Conservation (phyloP, 2,797 vertebrate genomes). For the Babyrousa celebensis region DNA sequence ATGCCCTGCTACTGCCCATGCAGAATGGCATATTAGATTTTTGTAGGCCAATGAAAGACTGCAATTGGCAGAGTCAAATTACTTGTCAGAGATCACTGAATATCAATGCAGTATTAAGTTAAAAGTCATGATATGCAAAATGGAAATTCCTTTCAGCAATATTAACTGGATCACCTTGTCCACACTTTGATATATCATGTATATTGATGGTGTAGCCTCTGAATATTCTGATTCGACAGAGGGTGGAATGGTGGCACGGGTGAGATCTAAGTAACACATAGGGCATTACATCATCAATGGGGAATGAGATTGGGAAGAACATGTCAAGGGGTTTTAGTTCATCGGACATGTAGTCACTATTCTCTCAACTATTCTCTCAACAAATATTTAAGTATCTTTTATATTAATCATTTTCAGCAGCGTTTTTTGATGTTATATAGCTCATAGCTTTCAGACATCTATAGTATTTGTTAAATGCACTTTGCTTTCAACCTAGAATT, state of each 20-base stretch:
- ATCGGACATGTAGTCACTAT: neutral
- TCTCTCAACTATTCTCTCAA: constrained; percentile 39
- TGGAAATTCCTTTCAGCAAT: constrained; percentile 57
- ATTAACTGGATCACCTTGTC: constrained; percentile 52
- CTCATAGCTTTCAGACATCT: neutral
- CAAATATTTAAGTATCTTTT: neutral
- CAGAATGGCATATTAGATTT: neutral
- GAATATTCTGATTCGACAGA: constrained; percentile 13
- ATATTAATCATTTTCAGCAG: neutral
- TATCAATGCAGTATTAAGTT: constrained; percentile 56
- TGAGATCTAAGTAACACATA: constrained; percentile 51
- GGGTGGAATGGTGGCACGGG: neutral
- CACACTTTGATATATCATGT: constrained; percentile 4
- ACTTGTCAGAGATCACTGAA: constrained; percentile 62
- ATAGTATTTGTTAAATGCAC: neutral
- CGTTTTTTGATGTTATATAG: constrained; percentile 19
- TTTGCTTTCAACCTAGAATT: neutral
- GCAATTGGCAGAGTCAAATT: constrained; percentile 40
- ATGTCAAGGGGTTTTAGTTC: neutral
- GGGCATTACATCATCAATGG: neutral
- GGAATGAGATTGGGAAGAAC: neutral
- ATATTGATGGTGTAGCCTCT: neutral
- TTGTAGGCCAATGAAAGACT: neutral
- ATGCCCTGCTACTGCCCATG: neutral
- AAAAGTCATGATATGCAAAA: constrained; percentile 63